A percentile compares a stretch with the other conserved stretches of the same genome.
Evolutionary conservation across 2,113 vertebrate genomes (phyloP).

Genomic region (Candoia aspera): DNA sequence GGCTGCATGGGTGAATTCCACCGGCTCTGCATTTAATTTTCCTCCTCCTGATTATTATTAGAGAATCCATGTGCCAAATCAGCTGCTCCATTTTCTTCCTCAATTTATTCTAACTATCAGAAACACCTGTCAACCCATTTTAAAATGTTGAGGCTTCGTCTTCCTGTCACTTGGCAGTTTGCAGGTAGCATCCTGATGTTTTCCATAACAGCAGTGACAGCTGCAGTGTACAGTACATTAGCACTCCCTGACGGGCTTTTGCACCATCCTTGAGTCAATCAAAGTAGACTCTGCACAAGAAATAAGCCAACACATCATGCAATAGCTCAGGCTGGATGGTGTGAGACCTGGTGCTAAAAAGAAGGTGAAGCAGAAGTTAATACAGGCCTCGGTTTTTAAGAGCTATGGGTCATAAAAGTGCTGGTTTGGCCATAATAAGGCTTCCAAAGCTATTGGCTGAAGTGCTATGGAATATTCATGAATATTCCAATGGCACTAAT

Average conservation of each 20-base stretch:
- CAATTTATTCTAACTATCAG: conserved; percentile 39
- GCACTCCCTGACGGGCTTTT: conserved; percentile 61
- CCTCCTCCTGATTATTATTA: neutral
- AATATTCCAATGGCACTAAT: neutral
- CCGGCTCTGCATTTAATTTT: neutral
- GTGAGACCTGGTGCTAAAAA: neutral
- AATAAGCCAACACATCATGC: conserved; percentile 49
- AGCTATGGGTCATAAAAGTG: neutral
- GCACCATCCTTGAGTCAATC: conserved; percentile 59
- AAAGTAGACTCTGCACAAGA: conserved; percentile 52
- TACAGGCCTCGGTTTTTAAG: neutral
- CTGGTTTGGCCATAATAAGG: neutral
- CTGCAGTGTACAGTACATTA: conserved; percentile 67
- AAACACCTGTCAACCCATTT: conserved; percentile 47
- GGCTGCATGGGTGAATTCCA: neutral
- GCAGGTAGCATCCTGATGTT: conserved; percentile 62
- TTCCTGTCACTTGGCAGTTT: conserved; percentile 32
- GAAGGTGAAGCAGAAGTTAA: neutral
- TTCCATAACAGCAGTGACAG: conserved; percentile 56
- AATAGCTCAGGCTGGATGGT: conserved; percentile 10
- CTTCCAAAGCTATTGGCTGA: no score
- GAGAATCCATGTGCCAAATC: neutral
- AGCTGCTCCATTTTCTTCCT: conserved; percentile 31
- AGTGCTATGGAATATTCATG: neutral
- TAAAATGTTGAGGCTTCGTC: conserved; percentile 41